Conservation (phyloP, 2,888 invertebrate species). For the Callosobruchus maculatus region DNA sequence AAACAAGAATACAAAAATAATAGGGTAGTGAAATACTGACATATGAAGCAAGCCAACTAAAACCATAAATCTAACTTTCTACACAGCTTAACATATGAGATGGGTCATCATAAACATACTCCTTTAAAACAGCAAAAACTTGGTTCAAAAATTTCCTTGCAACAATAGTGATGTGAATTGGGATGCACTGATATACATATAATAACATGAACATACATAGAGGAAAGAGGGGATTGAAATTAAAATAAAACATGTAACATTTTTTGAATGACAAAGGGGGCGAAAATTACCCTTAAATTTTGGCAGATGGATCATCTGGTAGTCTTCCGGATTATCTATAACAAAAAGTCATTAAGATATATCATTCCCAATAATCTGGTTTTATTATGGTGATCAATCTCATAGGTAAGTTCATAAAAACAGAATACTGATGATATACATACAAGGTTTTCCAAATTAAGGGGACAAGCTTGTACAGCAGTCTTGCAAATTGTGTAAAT, state of each 20-base stretch:
- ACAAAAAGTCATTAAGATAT: slow-evolving; percentile 4
- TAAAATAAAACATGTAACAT: background rate
- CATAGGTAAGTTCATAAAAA: too few relatives aligned
- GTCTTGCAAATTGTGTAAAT: too few relatives aligned
- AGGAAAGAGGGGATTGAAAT: background rate
- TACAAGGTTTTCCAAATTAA: too few relatives aligned
- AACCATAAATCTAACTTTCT: background rate
- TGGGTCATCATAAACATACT: background rate
- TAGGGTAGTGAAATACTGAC: background rate
- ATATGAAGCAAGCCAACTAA: background rate
- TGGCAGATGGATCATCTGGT: slow-evolving; percentile 3
- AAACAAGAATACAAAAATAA: background rate
- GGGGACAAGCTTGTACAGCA: too few relatives aligned
- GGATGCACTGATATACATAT: background rate
- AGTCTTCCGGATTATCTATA: slow-evolving; percentile 7
- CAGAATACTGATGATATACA: too few relatives aligned
- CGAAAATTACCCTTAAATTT: slow-evolving; percentile 5
- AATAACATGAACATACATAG: background rate
- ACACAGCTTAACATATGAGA: background rate
- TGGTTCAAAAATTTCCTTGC: background rate
- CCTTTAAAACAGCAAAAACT: background rate
- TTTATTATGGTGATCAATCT: background rate
- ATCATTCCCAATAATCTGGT: background rate
- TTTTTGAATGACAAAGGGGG: background rate
- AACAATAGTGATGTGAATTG: background rate